Evolutionary conservation across 2,888 invertebrate genomes (phyloP), one percentile per base, ranked within the genome.

Genomic region (Nomada goodeniana): DNA sequence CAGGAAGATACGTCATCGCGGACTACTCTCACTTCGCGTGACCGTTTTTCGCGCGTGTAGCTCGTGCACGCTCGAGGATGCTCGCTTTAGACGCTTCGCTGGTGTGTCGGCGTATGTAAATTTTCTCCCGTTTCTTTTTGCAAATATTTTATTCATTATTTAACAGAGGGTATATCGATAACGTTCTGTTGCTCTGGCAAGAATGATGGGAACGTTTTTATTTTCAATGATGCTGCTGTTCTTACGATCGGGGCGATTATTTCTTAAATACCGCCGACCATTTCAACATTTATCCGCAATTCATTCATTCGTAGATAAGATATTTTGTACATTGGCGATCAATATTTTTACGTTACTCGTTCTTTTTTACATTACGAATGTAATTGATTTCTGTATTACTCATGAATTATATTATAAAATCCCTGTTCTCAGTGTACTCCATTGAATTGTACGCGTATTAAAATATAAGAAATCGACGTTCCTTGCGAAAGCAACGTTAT

Each of bases 1-100:
- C 81, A 85, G 90, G 81, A 83, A 80, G 86, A 73, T 87, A 86
- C 91, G 90, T 90, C 90, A 90, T 82, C 89, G 80, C 67, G 72
- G 60, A 55, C 81, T 73, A 85, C 86, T 87, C 87, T 88, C 87
- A 87, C 87, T 87, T 79, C 73, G 65, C 70, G 80, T 65, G 86
- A 86, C 87, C 88, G 71, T 67, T 72, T 77, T 75, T 55, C 65
- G 60, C 67, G 26, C 55, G 50, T 13, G 26, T 23, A 4, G 9
- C 15, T 59, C 67, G 26, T 15, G 2, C 9, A 44, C 63, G 36
- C 36, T 23, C 42, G 18, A 15, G 18, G 47, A 64, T 53, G 15
- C 15, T 42, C 29, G 2, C 44, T n/a, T 57, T 69, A 3, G 7
- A 44, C 3, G 36, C 55, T n/a, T 47, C 61, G 0, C 2, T 10